These are phyloP conservation scores for Halichoeres trimaculatus DNA, from an alignment of 2,113 vertebrate species.

Conservation along the genomic window DNA sequence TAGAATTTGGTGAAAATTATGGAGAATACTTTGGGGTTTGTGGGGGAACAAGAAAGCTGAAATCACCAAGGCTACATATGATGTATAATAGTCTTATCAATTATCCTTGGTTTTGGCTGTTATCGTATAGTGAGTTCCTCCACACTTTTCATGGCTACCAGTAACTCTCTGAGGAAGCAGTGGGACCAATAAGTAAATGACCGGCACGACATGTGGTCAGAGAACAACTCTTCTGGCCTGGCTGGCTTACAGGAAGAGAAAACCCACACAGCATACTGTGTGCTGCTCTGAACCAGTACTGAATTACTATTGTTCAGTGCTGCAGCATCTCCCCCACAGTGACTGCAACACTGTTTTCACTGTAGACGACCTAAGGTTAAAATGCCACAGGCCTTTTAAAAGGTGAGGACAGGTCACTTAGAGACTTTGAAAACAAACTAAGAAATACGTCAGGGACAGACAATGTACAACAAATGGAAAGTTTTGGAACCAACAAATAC, in stretches of 20 bases:
- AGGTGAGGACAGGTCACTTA: constrained; percentile 32
- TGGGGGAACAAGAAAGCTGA: neutral
- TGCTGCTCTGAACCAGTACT: constrained; percentile 32
- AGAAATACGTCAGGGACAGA: constrained; percentile 12
- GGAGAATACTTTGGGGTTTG: neutral
- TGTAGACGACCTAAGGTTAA: constrained; percentile 8
- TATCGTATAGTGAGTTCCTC: constrained; percentile 25
- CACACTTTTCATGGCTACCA: constrained; percentile 15
- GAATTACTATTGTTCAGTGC: constrained; percentile 50
- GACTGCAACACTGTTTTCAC: constrained; percentile 27
- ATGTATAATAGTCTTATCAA: too few species aligned
- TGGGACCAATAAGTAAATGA: constrained; percentile 50
- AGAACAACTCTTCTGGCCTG: constrained; percentile 28
- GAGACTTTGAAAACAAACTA: constrained; percentile 42
- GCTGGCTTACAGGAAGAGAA: constrained; percentile 40
- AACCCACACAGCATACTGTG: constrained; percentile 46
- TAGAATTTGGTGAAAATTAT: constrained; percentile 6
- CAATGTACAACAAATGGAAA: neutral
- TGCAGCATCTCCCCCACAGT: constrained; percentile 54
- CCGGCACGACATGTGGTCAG: constrained; percentile 45
- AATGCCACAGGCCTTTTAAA: constrained; percentile 16
- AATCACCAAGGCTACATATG: neutral
- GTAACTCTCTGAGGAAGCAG: constrained; percentile 20
- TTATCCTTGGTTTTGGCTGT: neutral
- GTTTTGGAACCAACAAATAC: constrained; percentile 28